Evolutionary conservation across 2,113 vertebrate genomes (phyloP), one percentile per base, ranked within the genome.

Genomic region (Trematomus loennbergii): DNA sequence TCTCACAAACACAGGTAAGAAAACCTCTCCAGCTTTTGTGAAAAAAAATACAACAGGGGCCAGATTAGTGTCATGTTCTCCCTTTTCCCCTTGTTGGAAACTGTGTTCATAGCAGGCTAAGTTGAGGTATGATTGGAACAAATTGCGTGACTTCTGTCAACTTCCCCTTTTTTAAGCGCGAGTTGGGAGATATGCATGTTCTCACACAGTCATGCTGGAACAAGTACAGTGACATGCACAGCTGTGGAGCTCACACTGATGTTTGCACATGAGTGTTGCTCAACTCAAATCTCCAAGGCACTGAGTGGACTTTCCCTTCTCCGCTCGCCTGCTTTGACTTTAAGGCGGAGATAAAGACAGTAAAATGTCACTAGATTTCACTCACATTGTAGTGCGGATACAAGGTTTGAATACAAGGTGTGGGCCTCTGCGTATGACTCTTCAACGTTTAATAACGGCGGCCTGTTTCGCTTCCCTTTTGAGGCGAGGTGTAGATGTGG

Each of bases 391-490:
- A 0, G 22, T 4, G 11, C 43, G 53, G 54, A 72, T 22, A 6
- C 22, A n/a, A 29, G 49, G 33, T 17, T 57, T 17, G 15, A 52
- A 57, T 29, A 12, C 62, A 22, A 52, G 16, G 18, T 48, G 48
- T 29, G 54, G 78, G 70, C 67, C 64, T 75, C 49, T 9, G 22
- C n/a, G 17, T 13, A 22, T 53, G 75, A 66, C 57, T 11, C 36
- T 52, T 33, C 3, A 15, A 33, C 11, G 5, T 20, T 29, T 13
- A 11, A 12, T 72, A 78, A 82, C 88, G 49, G 79, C 62, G 72
- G 48, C 43, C 66, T 64, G 87, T 95, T 95, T 95, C 91, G 75
- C 87, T 95, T 95, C 94, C 92, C 90, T 73, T 86, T 77, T 75
- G 68, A 77, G 68, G 29, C 77, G 53, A 36, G n/a, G n/a, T 11